Evolutionary conservation across 2,113 vertebrate genomes (phyloP), one percentile per base, ranked within the genome.

Genomic region (Odocoileus virginianus): DNA sequence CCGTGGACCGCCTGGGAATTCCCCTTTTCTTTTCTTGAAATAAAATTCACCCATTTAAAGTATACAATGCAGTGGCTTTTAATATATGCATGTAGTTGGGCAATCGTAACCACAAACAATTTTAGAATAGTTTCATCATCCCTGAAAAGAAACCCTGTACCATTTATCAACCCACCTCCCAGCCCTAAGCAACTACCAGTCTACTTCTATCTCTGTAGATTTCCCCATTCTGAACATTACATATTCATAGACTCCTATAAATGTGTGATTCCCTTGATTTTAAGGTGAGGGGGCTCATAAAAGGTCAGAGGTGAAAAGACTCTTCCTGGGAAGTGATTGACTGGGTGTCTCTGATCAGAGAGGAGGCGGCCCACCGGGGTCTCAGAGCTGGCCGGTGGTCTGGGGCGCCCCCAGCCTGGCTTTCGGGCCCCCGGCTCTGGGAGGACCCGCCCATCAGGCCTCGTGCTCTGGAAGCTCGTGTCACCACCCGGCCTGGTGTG

Each of bases 31-130:
- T 40, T 74, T 74, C 43, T 50, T 81, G 45, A 91, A 33, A 27
- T 91, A 60, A 79, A 58, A 60, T 91, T 47, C 71, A 60, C 52
- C 81, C 33, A 27, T 55, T 55, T 82, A 90, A 79, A 79, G 40
- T 60, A 2, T 17, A 81, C 33, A 60, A 12, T 60, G 30, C 43
- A 52, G 14, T 50, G 54, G 67, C n/a, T 89, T 95, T 58, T 60
- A 50, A 45, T 52, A 89, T 43, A 67, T 67, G 15, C 79, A 33
- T 36, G 11, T 27, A 55, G 47, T 67, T 54, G 47, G 16, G 50
- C 36, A 27, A 28, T 88, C 25, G 9, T 74, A 79, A 71, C 40
- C 60, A 58, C 25, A 40, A 33, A 60, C 43, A 52, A 45, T 52
- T 60, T 43, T 76, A 30, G n/a, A 85, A 90, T 10, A 21, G 58